phyloP scores from a whole-genome alignment of 2,888 invertebrate species.

The Torymus tubicola region DNA sequence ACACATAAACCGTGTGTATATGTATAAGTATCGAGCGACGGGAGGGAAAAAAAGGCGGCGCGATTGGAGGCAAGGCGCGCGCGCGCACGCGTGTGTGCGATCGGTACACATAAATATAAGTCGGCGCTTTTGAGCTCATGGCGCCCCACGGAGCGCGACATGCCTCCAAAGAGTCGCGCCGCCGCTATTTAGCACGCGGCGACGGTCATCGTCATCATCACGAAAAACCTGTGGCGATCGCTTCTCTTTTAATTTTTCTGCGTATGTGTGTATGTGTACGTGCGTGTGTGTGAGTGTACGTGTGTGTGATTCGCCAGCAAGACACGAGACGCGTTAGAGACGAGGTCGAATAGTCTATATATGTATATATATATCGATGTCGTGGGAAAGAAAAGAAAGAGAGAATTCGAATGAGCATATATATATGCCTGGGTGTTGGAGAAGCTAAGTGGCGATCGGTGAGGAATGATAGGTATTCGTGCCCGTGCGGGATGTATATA shows the following conservation, averaged over 20 bases:
- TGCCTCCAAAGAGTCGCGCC: constrained; percentile 40
- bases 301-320: too few relatives aligned
- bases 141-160: constrained; percentile 53
- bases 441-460: too few relatives aligned
- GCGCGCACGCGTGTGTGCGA: background rate
- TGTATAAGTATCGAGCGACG: too few relatives aligned
- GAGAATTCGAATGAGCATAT: background rate
- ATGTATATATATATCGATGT: constrained; percentile 11
- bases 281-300: too few relatives aligned
- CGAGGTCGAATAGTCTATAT: too few relatives aligned
- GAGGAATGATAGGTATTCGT: too few relatives aligned
- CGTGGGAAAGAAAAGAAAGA: constrained; percentile 39
- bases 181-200: constrained; percentile 38
- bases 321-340: too few relatives aligned
- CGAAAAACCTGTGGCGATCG: constrained; percentile 5
- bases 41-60: background rate
- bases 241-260: constrained; percentile 41
- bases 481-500: too few relatives aligned
- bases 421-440: too few relatives aligned
- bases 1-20: too few relatives aligned
- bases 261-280: background rate
- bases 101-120: constrained; percentile 31
- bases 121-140: constrained; percentile 52
- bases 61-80: background rate
- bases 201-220: background rate